Percentiles rank a stretch among this genome's conserved stretches.
These are phyloP conservation scores for Myotis yumanensis DNA, from an alignment of 2,113 vertebrate genomes.

Conservation along the genomic window DNA sequence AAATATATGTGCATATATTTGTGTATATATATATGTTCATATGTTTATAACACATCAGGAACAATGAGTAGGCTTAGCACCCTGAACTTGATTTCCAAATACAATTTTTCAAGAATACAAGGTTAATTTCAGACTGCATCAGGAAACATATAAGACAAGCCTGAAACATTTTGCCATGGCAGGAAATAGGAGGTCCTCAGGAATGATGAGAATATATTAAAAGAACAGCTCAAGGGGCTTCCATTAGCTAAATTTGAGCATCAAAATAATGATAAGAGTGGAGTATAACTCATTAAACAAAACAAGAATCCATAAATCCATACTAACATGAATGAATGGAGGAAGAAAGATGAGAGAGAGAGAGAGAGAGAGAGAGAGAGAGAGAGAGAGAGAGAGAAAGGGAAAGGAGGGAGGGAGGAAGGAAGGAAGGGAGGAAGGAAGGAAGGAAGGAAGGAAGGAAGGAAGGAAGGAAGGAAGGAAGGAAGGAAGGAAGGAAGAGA, in stretches of 20 bases:
- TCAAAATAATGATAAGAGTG: neutral
- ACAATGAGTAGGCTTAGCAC: neutral
- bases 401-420: too few relatives aligned
- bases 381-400: too few relatives aligned
- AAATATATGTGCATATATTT: neutral
- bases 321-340: neutral
- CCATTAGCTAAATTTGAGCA: neutral
- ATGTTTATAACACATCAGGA: neutral
- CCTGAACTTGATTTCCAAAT: neutral
- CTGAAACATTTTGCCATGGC: neutral
- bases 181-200: constrained; percentile 2
- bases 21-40: neutral
- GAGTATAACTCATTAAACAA: neutral
- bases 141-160: neutral
- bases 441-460: too few relatives aligned
- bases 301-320: neutral
- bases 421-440: too few relatives aligned
- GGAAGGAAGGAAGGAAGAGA: accelerated
- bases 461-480: too few relatives aligned
- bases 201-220: neutral
- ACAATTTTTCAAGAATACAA: neutral
- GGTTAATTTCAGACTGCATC: neutral
- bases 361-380: too few relatives aligned
- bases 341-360: too few relatives aligned
- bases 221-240: neutral